Conservation (phyloP, 2,888 invertebrate genomes). For the Acholoe squamosa region DNA sequence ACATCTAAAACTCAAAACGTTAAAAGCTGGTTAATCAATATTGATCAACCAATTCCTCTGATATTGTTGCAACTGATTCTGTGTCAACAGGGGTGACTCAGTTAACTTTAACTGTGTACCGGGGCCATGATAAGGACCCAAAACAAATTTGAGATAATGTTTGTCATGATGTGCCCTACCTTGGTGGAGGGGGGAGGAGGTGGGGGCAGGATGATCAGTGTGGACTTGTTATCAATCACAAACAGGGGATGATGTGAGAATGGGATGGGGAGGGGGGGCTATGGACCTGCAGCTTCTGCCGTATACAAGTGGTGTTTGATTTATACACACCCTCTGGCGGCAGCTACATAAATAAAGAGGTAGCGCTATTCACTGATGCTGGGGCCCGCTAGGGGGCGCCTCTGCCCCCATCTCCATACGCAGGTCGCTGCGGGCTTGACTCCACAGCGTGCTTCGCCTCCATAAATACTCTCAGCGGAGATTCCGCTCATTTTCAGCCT, state of each 20-base stretch:
- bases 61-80: too few species aligned
- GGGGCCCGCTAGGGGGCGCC: neutral
- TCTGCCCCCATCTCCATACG: constrained; percentile 10
- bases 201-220: neutral
- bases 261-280: neutral
- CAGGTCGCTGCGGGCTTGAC: constrained; percentile 26
- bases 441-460: neutral
- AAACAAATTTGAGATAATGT: too few species aligned
- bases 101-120: too few species aligned
- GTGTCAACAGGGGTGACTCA: too few species aligned
- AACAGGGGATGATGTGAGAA: neutral
- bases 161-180: too few species aligned
- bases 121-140: too few species aligned
- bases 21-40: too few species aligned
- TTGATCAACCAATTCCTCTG: too few species aligned
- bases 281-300: neutral
- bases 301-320: constrained; percentile 37
- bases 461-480: constrained; percentile 11
- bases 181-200: neutral
- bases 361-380: neutral
- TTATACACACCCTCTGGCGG: neutral
- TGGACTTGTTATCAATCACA: neutral
- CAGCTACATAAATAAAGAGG: constrained; percentile 15
- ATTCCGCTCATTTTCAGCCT: constrained; percentile 5
- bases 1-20: too few species aligned